A percentile compares a stretch with the other conserved stretches of the same genome.
Evolutionary conservation across 2,113 vertebrate genomes (phyloP).

Genomic region (Columbina picui): DNA sequence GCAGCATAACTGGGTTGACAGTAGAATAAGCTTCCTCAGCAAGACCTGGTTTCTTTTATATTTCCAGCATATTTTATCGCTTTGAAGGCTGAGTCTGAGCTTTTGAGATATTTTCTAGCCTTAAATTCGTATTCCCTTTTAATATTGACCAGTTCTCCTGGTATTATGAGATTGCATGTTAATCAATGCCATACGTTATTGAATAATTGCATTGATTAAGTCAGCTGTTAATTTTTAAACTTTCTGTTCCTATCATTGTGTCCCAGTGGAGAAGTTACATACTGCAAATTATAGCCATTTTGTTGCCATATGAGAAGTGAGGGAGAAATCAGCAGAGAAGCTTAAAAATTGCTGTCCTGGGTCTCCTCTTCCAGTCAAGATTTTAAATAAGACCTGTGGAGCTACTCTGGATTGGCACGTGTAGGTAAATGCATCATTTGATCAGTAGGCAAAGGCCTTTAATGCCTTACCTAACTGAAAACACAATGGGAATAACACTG

Average conservation of each 20-base stretch:
- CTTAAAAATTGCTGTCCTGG: background rate
- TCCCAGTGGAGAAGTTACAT: background rate
- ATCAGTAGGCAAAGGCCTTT: background rate
- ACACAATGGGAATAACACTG: background rate
- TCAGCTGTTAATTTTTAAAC: constrained; percentile 25
- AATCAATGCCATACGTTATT: background rate
- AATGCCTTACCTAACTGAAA: background rate
- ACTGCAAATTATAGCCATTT: background rate
- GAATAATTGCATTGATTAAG: background rate
- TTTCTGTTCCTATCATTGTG: background rate
- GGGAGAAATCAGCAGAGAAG: background rate
- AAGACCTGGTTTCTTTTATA: constrained; percentile 2
- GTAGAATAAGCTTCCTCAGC: constrained; percentile 4
- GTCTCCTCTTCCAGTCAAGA: background rate
- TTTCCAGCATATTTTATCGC: background rate
- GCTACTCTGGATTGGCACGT: background rate
- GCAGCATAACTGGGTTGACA: background rate
- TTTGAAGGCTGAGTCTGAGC: background rate
- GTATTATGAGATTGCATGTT: background rate
- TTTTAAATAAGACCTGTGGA: background rate
- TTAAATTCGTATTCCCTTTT: background rate
- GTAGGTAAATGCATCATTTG: background rate
- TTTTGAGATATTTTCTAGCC: background rate
- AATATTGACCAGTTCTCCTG: background rate
- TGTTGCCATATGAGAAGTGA: constrained; percentile 2